Base-by-base conservation (phyloP, 2,888 invertebrate genomes). In the Anthophora plumipes region DNA sequence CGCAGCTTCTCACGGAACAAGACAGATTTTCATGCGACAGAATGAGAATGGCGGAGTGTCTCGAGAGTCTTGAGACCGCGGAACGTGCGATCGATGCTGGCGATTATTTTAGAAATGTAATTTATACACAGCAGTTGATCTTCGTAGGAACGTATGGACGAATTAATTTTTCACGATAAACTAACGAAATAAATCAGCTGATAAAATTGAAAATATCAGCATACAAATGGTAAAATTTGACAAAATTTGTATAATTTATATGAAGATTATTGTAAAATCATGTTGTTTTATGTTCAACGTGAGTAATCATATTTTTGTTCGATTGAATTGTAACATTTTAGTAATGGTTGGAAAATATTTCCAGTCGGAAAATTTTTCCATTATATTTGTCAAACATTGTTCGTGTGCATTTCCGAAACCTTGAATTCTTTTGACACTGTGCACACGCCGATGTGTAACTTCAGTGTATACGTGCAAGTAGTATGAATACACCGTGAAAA, bases 401-500 rank as follows among this genome's bases (percentile, higher is more conserved):
- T n/a, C 37, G 9, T 39, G n/a, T 50, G 3, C 37, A 14, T 70
- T 52, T 41, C 7, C 6, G 20, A 14, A 25, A 25, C 41, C 41
- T 70, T 52, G 41, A 52, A 41, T 70, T 12, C 12, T 12, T 39
- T 11, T 7, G 25, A 25, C 60, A 48, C 17, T 20, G 17, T 31
- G 11, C 22, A 31, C 43, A 17, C 11, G 50, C 7, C 14, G 1
- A n/a, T 41, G 22, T 54, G 43, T 17, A 31, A 43, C 25, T 63
- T 54, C 8, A 3, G 11, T 6, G 11, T 17, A n/a, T 50, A 14
- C 39, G 14, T 12, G n/a, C n/a, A n/a, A n/a, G n/a, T 31, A 11
- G 52, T 14, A 41, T 17, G 63, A 63, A 43, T 37, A 52, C 43
- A 17, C 31, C 20, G 71, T 63, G 71, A 37, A 73, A 76, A 54